Conservation (phyloP, 2,113 vertebrate genomes). For the Balaeniceps rex region DNA sequence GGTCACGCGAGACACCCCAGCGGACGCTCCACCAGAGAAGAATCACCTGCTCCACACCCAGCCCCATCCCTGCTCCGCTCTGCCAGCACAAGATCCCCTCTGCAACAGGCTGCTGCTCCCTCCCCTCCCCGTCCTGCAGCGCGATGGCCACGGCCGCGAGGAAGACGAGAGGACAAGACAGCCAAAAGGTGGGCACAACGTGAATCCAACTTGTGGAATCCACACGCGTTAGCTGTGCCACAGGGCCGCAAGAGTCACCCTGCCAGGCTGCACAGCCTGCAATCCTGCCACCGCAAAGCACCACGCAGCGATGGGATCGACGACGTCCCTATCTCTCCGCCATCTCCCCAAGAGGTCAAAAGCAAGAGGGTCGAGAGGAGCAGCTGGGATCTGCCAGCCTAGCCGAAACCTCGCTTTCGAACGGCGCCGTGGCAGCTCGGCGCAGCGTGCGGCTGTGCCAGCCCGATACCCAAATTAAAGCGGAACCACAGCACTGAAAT, state of each 20-base stretch:
- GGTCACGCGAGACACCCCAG: not conserved
- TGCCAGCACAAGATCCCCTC: not conserved
- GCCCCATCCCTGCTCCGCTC: not conserved
- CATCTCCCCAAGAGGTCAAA: not conserved
- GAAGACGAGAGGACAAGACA: not conserved
- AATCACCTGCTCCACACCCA: not conserved
- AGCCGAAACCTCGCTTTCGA: not conserved
- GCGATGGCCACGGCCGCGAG: not conserved
- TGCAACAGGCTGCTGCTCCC: not conserved
- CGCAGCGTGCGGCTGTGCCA: not conserved
- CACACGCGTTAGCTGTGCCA: rapidly evolving
- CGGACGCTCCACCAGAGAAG: not conserved
- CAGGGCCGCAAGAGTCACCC: not conserved
- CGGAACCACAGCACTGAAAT: not conserved
- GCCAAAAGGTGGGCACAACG: rapidly evolving
- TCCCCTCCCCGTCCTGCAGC: not conserved
- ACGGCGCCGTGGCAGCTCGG: rapidly evolving
- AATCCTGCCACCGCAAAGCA: too few relatives aligned
- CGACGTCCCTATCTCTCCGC: rapidly evolving
- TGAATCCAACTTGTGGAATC: not conserved
- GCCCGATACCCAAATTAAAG: not conserved
- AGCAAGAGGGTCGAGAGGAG: not conserved
- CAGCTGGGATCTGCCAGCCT: not conserved
- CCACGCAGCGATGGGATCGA: too few relatives aligned
- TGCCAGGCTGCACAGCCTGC: too few relatives aligned